Percentiles rank a stretch among this genome's conserved stretches.
These are phyloP conservation scores for Coendou prehensilis DNA, from an alignment of 2,797 vertebrate species.

Conservation along the genomic window DNA sequence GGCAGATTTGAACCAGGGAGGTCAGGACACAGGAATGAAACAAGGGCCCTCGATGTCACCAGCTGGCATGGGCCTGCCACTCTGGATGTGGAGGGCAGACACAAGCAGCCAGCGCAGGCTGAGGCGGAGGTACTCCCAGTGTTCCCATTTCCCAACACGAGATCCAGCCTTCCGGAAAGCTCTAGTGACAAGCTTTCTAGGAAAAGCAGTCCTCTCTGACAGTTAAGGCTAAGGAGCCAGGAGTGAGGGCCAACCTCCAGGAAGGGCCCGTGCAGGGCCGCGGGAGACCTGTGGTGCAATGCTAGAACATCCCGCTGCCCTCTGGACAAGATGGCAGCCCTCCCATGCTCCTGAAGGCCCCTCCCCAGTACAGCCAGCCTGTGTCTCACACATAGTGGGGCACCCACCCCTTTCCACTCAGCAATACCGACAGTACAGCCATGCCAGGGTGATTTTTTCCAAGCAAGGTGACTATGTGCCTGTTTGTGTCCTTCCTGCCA, in stretches of 20 bases:
- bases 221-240: background rate
- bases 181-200: conserved; percentile 33
- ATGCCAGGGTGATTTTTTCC: background rate
- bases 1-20: background rate
- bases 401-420: rapidly evolving
- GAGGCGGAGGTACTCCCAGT: background rate
- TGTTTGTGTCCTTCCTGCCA: background rate
- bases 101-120: background rate
- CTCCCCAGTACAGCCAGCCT: background rate
- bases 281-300: rapidly evolving
- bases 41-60: background rate
- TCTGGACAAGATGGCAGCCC: background rate
- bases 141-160: background rate
- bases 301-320: background rate
- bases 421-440: background rate
- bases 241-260: background rate
- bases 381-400: background rate
- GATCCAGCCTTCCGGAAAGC: background rate
- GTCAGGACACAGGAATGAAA: rapidly evolving
- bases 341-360: background rate
- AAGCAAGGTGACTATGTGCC: background rate
- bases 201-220: background rate
- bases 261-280: background rate
- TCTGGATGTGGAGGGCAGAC: background rate
- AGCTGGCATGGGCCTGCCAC: background rate